Percentiles rank a stretch among this genome's conserved stretches.
phyloP scores from a whole-genome alignment of 2,113 vertebrate species.

The Aegotheles bennettii region DNA sequence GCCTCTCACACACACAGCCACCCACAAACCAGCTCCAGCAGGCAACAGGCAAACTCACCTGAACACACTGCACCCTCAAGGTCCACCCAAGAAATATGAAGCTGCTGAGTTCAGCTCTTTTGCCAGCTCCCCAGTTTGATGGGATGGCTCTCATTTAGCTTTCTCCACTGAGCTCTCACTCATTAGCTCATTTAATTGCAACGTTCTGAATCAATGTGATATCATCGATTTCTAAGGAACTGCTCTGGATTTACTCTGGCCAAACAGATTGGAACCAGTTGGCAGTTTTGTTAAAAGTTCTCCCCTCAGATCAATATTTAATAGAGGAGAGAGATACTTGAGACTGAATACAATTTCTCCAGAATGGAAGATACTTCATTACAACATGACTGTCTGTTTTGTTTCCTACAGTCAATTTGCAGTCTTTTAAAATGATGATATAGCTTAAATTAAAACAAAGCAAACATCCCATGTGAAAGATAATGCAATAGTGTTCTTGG shows the following conservation, averaged over 20 bases:
- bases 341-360: background rate
- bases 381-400: background rate
- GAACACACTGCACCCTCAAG: background rate
- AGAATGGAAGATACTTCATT: background rate
- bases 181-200: background rate
- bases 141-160: background rate
- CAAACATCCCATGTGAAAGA: background rate
- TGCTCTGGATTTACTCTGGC: background rate
- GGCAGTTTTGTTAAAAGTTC: background rate
- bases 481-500: background rate
- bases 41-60: background rate
- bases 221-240: background rate
- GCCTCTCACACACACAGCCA: background rate
- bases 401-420: background rate
- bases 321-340: background rate
- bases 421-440: background rate
- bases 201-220: background rate
- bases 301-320: background rate
- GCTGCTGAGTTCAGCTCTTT: background rate
- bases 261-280: background rate
- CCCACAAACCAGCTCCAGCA: background rate
- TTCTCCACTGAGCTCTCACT: background rate
- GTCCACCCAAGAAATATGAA: accelerated
- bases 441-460: background rate
- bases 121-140: background rate